Base-by-base conservation (phyloP, 2,797 vertebrate genomes). In the Tapirus indicus region DNA sequence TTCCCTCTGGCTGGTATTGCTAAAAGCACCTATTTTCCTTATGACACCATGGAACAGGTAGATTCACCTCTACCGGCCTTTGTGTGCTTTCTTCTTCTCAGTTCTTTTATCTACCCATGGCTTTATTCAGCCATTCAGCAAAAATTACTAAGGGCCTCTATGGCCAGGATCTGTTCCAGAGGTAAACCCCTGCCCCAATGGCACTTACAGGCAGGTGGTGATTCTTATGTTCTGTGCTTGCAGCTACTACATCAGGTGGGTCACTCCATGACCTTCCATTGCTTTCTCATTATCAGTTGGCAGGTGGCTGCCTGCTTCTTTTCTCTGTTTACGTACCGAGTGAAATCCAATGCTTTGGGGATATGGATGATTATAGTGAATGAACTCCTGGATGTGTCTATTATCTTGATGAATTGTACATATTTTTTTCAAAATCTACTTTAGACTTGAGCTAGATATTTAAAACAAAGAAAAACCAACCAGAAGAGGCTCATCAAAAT, bases 381-480 rank as follows among this genome's bases (percentile, higher is more conserved):
- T 4, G 0, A 25, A 78, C 56, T 52, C 44, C 10, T 38, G 16
- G 14, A 64, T 32, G n/a, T 77, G 32, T 90, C 79, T 56, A 6
- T 62, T 71, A 85, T 64, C 54, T 85, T 64, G 64, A 79, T 56
- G 78, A 85, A 47, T 47, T 7, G 29, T 71, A 58, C n/a, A 18
- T 52, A 21, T 71, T 29, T 56, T 52, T 64, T 87, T 16, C 17
- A 62, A 94, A 94, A 75, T 38, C 60, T 71, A 32, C 25, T 89
- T 91, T 66, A 77, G 11, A 75, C 35, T 88, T 64, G 25, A 89
- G n/a, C 32, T 72, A 56, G 44, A 49, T 91, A 49, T 77, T 85
- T 93, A 88, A 95, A 94, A 94, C 18, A 88, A 69, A 94, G 56
- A 35, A 38, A 78, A 90, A 77, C 27, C 78, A 82, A 62, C 27